phyloP scores from a whole-genome alignment of 2,797 vertebrate genomes.

The Malurus leucopterus region DNA sequence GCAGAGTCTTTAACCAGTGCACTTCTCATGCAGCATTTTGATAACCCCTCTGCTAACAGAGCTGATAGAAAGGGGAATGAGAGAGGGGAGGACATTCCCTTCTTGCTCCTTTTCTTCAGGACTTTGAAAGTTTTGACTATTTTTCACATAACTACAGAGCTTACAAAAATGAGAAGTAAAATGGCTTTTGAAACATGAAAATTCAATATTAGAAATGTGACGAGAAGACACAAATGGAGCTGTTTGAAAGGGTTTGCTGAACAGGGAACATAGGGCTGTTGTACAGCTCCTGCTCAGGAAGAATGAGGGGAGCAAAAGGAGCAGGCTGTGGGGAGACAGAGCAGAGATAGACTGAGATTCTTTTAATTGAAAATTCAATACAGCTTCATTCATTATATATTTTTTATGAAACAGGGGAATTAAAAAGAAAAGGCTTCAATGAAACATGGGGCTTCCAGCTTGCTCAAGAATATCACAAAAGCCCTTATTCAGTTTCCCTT shows the following conservation, averaged over 20 bases:
- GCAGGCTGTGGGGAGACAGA: background rate
- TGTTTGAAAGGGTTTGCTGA: conserved; percentile 26
- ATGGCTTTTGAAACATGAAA: background rate
- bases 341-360: background rate
- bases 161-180: background rate
- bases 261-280: background rate
- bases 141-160: background rate
- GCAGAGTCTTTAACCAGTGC: background rate
- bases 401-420: conserved; percentile 12
- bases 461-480: conserved; percentile 31
- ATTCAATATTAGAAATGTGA: conserved; percentile 18
- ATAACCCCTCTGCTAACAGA: background rate
- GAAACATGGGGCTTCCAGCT: conserved; percentile 11
- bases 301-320: conserved; percentile 16
- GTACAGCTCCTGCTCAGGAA: background rate
- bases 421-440: conserved; percentile 25
- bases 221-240: conserved; percentile 14
- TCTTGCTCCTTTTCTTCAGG: background rate
- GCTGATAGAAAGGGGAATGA: no score
- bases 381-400: conserved; percentile 18
- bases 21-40: background rate
- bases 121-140: conserved; percentile 7
- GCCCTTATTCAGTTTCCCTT: conserved; percentile 33
- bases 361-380: conserved; percentile 44
- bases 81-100: background rate